Conservation (phyloP, 2,888 invertebrate genomes). For the Silvanus unidentatus region DNA sequence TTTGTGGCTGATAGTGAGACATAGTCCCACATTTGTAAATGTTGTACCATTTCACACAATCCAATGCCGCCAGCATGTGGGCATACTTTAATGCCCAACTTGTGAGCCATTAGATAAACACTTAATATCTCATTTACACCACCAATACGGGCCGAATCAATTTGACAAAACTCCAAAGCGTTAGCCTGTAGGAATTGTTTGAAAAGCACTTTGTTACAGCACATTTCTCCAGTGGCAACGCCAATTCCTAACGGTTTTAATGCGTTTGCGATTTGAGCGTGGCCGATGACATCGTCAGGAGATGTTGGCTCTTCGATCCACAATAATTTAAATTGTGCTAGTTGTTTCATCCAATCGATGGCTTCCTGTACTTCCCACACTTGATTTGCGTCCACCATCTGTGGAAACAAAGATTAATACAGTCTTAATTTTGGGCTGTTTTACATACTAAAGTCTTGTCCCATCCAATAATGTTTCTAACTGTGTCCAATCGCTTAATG, state of each 20-base stretch:
- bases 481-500: conserved; percentile 61
- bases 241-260: conserved; percentile 69
- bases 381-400: conserved; percentile 88
- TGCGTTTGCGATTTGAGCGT: conserved; percentile 71
- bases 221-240: conserved; percentile 90
- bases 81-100: conserved; percentile 79
- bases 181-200: conserved; percentile 80
- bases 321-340: conserved; percentile 66
- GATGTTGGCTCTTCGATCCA: conserved; percentile 95
- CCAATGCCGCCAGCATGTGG: conserved; percentile 95
- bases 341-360: conserved; percentile 76
- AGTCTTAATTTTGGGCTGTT: not conserved
- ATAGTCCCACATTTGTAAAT: conserved; percentile 85
- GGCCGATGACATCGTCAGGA: conserved; percentile 86
- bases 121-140: conserved; percentile 83
- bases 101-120: conserved; percentile 84
- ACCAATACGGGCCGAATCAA: conserved; percentile 83
- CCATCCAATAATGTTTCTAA: conserved; percentile 71
- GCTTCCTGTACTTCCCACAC: conserved; percentile 83
- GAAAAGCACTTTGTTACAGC: conserved; percentile 86
- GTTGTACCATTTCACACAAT: conserved; percentile 90
- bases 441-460: conserved; percentile 62
- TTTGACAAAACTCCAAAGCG: conserved; percentile 82
- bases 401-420: conserved; percentile 2
- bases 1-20: conserved; percentile 65